Percentiles rank a stretch among this genome's conserved stretches.
Conservation (phyloP, 1,140 invertebrate species). For the Diachasmimorpha longicaudata region DNA sequence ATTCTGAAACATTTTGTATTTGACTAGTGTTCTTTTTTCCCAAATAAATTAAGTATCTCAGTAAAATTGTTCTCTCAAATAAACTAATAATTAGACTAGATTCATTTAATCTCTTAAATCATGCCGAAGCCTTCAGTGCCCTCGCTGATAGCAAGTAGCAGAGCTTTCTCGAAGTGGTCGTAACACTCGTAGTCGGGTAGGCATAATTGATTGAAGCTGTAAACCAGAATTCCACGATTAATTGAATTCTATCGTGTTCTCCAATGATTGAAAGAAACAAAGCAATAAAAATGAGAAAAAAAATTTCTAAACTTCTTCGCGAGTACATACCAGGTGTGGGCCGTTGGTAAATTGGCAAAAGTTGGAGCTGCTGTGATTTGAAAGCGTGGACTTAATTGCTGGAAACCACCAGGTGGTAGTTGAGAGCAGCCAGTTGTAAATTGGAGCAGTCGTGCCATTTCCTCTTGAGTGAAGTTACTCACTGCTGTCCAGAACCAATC, state of each 20-base stretch:
- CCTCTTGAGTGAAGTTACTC: constrained; percentile 88
- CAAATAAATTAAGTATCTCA: constrained; percentile 18
- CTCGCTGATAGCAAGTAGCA: constrained; percentile 92
- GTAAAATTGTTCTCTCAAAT: neutral
- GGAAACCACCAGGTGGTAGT: constrained; percentile 88
- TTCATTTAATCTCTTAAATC: constrained; percentile 67
- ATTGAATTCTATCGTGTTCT: neutral
- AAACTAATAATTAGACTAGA: constrained; percentile 15
- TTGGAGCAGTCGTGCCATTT: constrained; percentile 91
- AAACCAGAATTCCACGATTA: constrained; percentile 48
- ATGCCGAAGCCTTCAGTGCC: constrained; percentile 95
- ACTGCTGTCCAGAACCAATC: constrained; percentile 96
- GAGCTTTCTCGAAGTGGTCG: constrained; percentile 89
- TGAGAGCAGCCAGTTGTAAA: constrained; percentile 94
- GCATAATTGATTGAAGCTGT: constrained; percentile 94
- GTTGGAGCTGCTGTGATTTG: constrained; percentile 89
- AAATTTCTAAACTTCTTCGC: neutral
- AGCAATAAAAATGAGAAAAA: neutral
- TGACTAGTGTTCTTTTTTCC: constrained; percentile 28
- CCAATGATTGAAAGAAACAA: neutral
- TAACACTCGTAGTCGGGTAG: constrained; percentile 93
- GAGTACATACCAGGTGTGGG: constrained; percentile 83
- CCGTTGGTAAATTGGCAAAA: constrained; percentile 88
- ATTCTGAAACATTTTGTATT: neutral
- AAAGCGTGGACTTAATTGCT: constrained; percentile 87